phyloP scores from a whole-genome alignment of 1,140 invertebrate genomes.

The Solenopsis invicta region DNA sequence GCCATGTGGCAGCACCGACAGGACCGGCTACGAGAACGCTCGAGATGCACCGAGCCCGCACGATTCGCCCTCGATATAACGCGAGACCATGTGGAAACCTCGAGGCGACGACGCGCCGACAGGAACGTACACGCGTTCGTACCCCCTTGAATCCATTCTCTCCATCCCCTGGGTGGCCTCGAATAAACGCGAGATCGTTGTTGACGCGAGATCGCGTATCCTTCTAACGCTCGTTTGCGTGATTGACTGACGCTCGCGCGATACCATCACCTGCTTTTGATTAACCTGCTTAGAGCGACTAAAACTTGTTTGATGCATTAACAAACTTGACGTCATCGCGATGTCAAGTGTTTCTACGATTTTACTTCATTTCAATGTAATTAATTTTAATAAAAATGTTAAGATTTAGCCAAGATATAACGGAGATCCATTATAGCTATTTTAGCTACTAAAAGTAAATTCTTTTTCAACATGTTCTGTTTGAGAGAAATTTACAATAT shows the following conservation, averaged over 20 bases:
- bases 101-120: conserved; percentile 73
- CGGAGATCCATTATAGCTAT: not conserved
- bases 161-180: not conserved
- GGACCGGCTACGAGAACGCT: conserved; percentile 71
- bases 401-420: not conserved
- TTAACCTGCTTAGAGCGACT: not conserved
- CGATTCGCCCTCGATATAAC: conserved; percentile 65
- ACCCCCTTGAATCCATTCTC: not conserved
- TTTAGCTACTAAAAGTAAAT: not conserved
- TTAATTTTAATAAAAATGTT: not conserved
- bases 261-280: not conserved
- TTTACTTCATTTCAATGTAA: not conserved
- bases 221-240: not conserved
- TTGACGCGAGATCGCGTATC: not conserved
- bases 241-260: conserved; percentile 8
- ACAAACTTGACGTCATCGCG: conserved; percentile 4
- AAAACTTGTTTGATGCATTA: conserved; percentile 21
- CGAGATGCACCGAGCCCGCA: conserved; percentile 60
- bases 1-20: conserved; percentile 83
- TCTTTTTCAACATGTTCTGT: not conserved
- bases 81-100: conserved; percentile 79
- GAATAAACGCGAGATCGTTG: conserved; percentile 23
- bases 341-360: not conserved
- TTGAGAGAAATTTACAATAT: not conserved
- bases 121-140: conserved; percentile 30